Conservation (phyloP, 2,888 invertebrate species). For the Dermolepida albohirtum region DNA sequence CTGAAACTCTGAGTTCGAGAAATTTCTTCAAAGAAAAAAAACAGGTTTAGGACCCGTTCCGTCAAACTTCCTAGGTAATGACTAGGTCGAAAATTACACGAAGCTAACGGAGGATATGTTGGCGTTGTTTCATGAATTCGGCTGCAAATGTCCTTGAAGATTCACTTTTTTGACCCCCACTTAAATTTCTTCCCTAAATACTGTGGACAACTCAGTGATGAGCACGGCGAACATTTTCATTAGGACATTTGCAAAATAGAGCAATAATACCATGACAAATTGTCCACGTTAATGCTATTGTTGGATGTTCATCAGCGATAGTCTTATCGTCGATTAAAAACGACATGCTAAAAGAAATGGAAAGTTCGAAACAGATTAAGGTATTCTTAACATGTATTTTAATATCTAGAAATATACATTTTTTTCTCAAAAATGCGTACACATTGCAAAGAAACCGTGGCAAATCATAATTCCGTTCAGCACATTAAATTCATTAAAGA, state of each 20-base stretch:
- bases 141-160: conserved; percentile 1
- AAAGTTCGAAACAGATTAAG: background rate
- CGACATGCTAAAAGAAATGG: too few relatives aligned
- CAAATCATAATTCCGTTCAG: too few relatives aligned
- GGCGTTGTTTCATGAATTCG: conserved; percentile 8
- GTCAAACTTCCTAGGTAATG: conserved; percentile 2
- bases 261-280: background rate
- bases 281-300: background rate
- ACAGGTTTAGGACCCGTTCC: background rate
- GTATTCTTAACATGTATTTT: conserved; percentile 2
- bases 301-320: background rate
- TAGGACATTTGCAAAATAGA: background rate
- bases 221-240: conserved; percentile 1
- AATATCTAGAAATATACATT: too few relatives aligned
- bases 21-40: conserved; percentile 1
- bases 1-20: background rate
- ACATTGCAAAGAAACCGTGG: too few relatives aligned
- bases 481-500: too few relatives aligned
- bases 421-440: too few relatives aligned
- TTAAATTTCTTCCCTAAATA: background rate
- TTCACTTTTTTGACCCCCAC: background rate
- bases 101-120: background rate
- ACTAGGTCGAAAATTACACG: background rate
- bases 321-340: background rate
- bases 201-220: background rate